These are phyloP conservation scores for Steinernema khuongi DNA, from an alignment of 1,140 invertebrate genomes.

Conservation along the genomic window DNA sequence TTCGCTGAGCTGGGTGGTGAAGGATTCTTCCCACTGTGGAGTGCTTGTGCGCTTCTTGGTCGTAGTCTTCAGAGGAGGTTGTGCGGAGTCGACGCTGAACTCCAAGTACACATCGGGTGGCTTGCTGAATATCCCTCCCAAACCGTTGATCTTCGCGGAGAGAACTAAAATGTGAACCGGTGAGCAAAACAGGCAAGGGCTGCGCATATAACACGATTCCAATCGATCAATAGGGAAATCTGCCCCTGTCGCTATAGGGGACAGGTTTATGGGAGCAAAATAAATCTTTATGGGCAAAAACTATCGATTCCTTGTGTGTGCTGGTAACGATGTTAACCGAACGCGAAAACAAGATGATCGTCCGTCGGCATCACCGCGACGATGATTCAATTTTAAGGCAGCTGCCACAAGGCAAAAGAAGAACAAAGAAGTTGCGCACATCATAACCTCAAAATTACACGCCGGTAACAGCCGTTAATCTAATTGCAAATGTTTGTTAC, in stretches of 20 bases:
- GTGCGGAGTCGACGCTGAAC: background rate
- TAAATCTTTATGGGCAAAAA: background rate
- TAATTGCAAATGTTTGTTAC: too few species aligned
- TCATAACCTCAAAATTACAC: too few species aligned
- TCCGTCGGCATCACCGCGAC: too few species aligned
- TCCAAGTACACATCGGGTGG: constrained; percentile 1
- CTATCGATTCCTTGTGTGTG: too few species aligned
- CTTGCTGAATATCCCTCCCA: background rate
- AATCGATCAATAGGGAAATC: background rate
- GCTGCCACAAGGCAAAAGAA: too few species aligned
- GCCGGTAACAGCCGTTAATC: too few species aligned
- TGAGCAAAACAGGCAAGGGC: background rate
- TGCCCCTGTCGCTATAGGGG: background rate
- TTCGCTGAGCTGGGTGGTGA: constrained; percentile 44
- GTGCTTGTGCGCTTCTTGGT: constrained; percentile 48
- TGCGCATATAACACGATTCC: background rate
- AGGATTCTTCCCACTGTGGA: constrained; percentile 53
- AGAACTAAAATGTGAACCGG: background rate
- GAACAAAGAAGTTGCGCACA: too few species aligned
- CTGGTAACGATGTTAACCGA: too few species aligned
- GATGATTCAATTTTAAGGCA: too few species aligned
- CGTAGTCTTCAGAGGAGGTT: constrained; percentile 22
- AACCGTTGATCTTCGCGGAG: constrained; percentile 11
- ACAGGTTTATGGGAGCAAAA: background rate
- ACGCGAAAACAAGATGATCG: background rate